phyloP scores from a whole-genome alignment of 2,888 invertebrate species.

The Embidobia sp. region DNA sequence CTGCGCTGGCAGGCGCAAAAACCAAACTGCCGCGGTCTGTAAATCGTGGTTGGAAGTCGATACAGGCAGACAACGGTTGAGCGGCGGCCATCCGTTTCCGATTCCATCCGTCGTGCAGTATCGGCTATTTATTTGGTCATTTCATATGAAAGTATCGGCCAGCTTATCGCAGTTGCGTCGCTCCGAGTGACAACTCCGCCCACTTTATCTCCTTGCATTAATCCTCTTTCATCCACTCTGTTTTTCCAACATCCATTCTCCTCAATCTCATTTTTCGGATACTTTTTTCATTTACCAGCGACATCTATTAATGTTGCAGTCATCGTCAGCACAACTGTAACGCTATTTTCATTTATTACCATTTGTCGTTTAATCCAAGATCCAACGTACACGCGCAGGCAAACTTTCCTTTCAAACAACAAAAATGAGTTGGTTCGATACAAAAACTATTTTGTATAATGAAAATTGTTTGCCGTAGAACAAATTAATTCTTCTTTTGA shows the following conservation, averaged over 20 bases:
- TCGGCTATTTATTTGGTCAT: constrained; percentile 68
- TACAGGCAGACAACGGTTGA: constrained; percentile 62
- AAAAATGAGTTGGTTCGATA: too few relatives aligned
- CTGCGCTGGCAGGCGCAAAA: constrained; percentile 36
- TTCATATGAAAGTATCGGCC: constrained; percentile 64
- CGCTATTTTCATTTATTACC: too few relatives aligned
- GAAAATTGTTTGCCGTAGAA: too few relatives aligned
- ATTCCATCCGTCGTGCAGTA: constrained; percentile 63
- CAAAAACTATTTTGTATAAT: too few relatives aligned
- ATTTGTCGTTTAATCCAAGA: too few relatives aligned
- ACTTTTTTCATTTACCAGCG: not conserved
- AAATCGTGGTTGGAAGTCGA: constrained; percentile 58
- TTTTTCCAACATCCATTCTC: constrained; percentile 1
- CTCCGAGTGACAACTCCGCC: not conserved
- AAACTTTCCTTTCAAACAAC: too few relatives aligned
- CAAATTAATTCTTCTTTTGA: too few relatives aligned
- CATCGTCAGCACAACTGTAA: too few relatives aligned
- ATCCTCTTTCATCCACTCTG: constrained; percentile 12
- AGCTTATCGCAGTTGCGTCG: constrained; percentile 31
- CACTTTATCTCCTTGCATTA: constrained; percentile 28
- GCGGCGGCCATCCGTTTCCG: constrained; percentile 66
- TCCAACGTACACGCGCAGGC: too few relatives aligned
- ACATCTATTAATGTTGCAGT: not conserved
- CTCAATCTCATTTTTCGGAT: constrained; percentile 1
- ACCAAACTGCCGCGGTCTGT: constrained; percentile 41